phyloP scores from a whole-genome alignment of 2,888 invertebrate species.

The Hypomecis atomaria region DNA sequence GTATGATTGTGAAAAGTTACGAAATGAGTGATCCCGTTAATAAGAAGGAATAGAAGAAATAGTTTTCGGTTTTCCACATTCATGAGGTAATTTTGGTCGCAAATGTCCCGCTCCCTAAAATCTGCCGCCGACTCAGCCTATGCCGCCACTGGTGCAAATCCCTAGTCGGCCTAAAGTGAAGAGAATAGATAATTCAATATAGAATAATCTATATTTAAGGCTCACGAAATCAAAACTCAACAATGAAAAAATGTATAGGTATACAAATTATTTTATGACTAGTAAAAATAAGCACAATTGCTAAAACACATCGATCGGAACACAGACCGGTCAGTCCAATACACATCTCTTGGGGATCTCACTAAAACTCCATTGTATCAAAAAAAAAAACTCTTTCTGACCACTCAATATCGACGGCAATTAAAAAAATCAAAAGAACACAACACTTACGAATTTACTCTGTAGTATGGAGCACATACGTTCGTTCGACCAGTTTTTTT shows the following conservation, averaged over 20 bases:
- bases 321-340: slow-evolving; percentile 61
- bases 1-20: too few species aligned
- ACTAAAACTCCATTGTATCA: slow-evolving; percentile 63
- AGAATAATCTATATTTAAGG: slow-evolving; percentile 7
- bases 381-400: slow-evolving; percentile 66
- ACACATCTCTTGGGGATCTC: slow-evolving; percentile 68
- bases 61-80: too few species aligned
- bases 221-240: slow-evolving; percentile 12
- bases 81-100: too few species aligned
- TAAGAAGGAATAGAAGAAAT: too few species aligned
- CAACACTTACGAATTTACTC: slow-evolving; percentile 53
- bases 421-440: slow-evolving; percentile 45
- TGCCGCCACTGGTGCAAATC: too few species aligned
- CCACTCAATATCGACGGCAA: slow-evolving; percentile 58
- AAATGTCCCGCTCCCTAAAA: too few species aligned
- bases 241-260: slow-evolving; percentile 32
- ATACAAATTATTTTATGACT: slow-evolving; percentile 80
- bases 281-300: slow-evolving; percentile 77
- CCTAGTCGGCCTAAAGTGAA: background rate
- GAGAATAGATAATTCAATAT: slow-evolving; percentile 8
- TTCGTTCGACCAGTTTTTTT: slow-evolving; percentile 24
- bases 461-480: slow-evolving; percentile 16
- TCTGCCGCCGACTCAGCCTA: too few species aligned
- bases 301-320: slow-evolving; percentile 60
- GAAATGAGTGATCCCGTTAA: too few species aligned